phyloP scores from a whole-genome alignment of 1,140 invertebrate genomes.

The Listronotus oregonensis region DNA sequence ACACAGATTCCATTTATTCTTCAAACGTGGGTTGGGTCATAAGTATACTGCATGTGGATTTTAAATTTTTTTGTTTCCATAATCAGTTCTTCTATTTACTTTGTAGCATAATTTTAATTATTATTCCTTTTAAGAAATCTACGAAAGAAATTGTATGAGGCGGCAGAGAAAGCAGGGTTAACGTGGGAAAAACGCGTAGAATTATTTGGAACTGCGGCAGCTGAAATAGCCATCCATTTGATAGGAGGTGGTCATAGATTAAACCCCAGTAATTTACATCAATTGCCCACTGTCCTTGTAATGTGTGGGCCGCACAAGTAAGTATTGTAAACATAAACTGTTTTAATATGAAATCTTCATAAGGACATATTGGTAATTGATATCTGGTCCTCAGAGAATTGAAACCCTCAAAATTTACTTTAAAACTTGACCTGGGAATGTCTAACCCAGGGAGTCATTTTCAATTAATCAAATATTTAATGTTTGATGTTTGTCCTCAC shows the following conservation, averaged over 20 bases:
- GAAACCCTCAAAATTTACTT: too few species aligned
- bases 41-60: too few species aligned
- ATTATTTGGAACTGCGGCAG: slow-evolving; percentile 74
- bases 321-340: slow-evolving; percentile 11
- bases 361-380: too few species aligned
- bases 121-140: slow-evolving; percentile 57
- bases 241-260: slow-evolving; percentile 75
- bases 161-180: slow-evolving; percentile 70
- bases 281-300: slow-evolving; percentile 77
- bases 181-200: slow-evolving; percentile 72
- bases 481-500: too few species aligned
- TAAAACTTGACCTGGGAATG: too few species aligned
- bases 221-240: slow-evolving; percentile 78
- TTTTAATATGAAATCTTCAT: background rate
- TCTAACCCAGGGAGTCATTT: too few species aligned
- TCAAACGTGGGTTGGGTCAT: too few species aligned
- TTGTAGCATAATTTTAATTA: background rate
- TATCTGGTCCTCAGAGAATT: too few species aligned
- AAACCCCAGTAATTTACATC: slow-evolving; percentile 81
- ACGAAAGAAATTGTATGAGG: slow-evolving; percentile 67
- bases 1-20: too few species aligned
- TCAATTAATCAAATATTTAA: too few species aligned
- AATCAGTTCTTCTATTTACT: background rate
- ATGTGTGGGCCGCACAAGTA: slow-evolving; percentile 71
- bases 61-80: too few species aligned